These are phyloP conservation scores for Nilaparvata lugens DNA, from an alignment of 1,140 invertebrate genomes.

Conservation along the genomic window DNA sequence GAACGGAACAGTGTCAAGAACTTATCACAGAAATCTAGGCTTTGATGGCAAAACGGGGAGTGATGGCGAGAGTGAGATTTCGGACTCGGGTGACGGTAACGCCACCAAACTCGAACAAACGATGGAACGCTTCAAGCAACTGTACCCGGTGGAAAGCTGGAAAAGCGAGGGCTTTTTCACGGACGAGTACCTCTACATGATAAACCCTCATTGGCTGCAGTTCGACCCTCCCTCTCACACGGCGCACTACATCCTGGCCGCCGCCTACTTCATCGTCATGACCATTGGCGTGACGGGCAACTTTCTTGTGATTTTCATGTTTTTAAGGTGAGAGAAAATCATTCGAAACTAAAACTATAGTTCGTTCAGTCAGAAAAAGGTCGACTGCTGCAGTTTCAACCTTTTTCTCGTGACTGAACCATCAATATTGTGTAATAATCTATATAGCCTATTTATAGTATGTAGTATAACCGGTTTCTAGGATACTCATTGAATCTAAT, in stretches of 20 bases:
- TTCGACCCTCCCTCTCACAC: constrained; percentile 44
- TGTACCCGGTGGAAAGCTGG: constrained; percentile 43
- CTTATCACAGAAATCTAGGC: too few relatives aligned
- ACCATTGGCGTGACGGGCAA: constrained; percentile 52
- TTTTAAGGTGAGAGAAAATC: constrained; percentile 44
- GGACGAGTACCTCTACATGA: constrained; percentile 44
- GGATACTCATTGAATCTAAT: too few relatives aligned
- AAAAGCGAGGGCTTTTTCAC: constrained; percentile 40
- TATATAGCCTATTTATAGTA: too few relatives aligned
- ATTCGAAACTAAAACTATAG: too few relatives aligned
- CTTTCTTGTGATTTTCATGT: constrained; percentile 51
- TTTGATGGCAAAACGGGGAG: too few relatives aligned
- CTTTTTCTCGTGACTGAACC: too few relatives aligned
- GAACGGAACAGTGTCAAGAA: too few relatives aligned
- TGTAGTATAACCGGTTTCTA: too few relatives aligned
- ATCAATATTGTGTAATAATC: too few relatives aligned
- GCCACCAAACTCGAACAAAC: not conserved
- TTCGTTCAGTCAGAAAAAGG: too few relatives aligned
- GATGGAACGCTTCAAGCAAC: constrained; percentile 31
- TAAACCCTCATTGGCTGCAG: constrained; percentile 55
- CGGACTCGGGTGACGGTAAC: not conserved
- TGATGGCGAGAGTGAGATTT: too few relatives aligned
- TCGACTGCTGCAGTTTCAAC: too few relatives aligned
- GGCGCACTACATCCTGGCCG: constrained; percentile 45
- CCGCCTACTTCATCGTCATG: constrained; percentile 48